Evolutionary conservation across 2,113 vertebrate species (phyloP).

Genomic region (Odocoileus hemionus): DNA sequence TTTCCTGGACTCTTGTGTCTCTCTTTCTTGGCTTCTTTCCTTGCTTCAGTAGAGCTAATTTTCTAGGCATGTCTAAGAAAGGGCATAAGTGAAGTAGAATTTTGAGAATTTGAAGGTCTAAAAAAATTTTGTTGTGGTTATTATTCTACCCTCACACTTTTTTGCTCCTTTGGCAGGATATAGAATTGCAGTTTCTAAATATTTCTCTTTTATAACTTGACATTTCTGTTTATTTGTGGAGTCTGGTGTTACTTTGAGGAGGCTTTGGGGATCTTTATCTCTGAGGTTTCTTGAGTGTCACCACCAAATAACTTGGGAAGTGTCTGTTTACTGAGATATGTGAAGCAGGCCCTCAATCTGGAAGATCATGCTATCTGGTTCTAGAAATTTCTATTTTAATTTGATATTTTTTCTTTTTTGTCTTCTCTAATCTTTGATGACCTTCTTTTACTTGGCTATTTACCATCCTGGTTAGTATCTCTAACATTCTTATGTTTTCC

Average conservation of each 20-base stretch:
- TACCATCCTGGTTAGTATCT: background rate
- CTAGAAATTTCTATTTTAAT: background rate
- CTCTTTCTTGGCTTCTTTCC: background rate
- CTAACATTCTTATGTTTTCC: background rate
- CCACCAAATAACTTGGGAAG: background rate
- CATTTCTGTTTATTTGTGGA: background rate
- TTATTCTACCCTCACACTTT: background rate
- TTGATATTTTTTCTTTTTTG: background rate
- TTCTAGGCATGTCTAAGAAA: background rate
- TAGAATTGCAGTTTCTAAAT: background rate
- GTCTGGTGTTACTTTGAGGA: background rate
- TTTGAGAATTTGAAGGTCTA: background rate
- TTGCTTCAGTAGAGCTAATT: background rate
- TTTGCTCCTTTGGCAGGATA: background rate
- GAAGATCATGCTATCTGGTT: background rate
- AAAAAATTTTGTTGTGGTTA: background rate
- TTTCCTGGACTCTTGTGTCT: background rate
- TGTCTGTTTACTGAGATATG: background rate
- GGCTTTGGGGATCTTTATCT: background rate
- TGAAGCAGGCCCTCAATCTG: background rate
- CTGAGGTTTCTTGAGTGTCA: background rate
- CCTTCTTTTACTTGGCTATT: background rate
- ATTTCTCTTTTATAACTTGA: background rate
- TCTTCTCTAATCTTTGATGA: background rate
- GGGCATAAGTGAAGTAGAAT: background rate